Evolutionary conservation across 2,797 vertebrate genomes (phyloP).

Genomic region (Naso thynnoides): DNA sequence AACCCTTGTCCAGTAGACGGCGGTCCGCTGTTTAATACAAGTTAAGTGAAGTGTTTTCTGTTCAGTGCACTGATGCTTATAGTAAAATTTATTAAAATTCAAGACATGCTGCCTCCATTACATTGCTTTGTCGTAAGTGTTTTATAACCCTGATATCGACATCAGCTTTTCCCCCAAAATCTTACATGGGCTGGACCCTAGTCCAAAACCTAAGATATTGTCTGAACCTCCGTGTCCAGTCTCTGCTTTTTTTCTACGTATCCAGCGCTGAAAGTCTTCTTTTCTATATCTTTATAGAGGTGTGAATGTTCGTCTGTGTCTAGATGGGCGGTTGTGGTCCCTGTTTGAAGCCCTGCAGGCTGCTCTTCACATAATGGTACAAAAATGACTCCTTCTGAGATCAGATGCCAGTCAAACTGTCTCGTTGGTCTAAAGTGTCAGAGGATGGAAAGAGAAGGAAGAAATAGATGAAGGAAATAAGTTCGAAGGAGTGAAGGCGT

Average conservation of each 20-base stretch:
- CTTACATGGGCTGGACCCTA: no score
- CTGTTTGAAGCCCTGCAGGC: slow-evolving; percentile 37
- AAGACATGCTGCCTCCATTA: no score
- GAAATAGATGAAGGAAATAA: slow-evolving; percentile 7
- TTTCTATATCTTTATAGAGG: not conserved
- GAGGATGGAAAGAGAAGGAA: slow-evolving; percentile 20
- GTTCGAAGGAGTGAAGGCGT: slow-evolving; percentile 17
- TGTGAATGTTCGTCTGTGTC: not conserved
- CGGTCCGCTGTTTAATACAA: no score
- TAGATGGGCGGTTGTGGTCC: slow-evolving; percentile 8
- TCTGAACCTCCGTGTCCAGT: not conserved
- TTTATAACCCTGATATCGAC: no score
- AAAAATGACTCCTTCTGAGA: slow-evolving; percentile 43
- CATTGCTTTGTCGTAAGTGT: no score
- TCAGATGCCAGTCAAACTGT: slow-evolving; percentile 49
- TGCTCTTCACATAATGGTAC: slow-evolving; percentile 44
- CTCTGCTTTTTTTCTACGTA: not conserved
- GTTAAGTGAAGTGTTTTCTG: no score
- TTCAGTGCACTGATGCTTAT: no score
- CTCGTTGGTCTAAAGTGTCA: not conserved
- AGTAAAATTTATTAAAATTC: no score
- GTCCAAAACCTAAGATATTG: not conserved
- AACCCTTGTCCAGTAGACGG: no score
- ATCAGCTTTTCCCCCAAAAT: no score
- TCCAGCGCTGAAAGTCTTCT: not conserved